Percentiles rank a stretch among this genome's conserved stretches.
Conservation (phyloP, 2,113 vertebrate species). For the Corythoichthys haematopterus region DNA sequence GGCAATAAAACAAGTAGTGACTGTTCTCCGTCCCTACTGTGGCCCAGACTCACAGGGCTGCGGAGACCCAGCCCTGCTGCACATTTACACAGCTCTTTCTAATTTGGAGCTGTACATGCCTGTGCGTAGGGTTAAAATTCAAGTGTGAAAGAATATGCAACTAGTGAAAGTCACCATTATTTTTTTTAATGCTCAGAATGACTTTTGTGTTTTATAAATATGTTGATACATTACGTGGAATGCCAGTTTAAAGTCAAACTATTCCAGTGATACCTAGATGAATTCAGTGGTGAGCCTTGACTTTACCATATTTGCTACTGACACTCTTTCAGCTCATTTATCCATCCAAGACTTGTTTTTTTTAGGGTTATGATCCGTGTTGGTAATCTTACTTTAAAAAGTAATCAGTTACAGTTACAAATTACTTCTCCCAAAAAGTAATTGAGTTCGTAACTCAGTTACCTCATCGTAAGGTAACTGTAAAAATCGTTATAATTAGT, state of each 20-base stretch:
- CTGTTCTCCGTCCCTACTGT: conserved; percentile 52
- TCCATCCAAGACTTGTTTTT: not conserved
- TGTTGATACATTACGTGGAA: not conserved
- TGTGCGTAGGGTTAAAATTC: not conserved
- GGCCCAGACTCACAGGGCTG: conserved; percentile 26
- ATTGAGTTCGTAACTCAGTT: no score
- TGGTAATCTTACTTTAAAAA: no score
- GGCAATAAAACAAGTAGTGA: conserved; percentile 79
- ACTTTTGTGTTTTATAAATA: not conserved
- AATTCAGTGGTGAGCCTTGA: not conserved
- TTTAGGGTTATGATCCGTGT: not conserved
- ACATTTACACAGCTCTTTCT: conserved; percentile 51
- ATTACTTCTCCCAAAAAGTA: no score
- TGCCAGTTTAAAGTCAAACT: no score
- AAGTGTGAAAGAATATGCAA: not conserved
- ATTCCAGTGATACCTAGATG: not conserved
- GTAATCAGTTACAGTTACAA: no score
- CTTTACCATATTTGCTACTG: not conserved
- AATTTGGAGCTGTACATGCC: conserved; percentile 34
- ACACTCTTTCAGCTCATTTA: not conserved
- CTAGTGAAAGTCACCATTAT: not conserved
- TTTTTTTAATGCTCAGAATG: not conserved
- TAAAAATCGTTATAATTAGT: no score
- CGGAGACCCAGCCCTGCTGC: conserved; percentile 25
- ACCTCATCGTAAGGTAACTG: no score